Conservation (phyloP, 1,140 invertebrate species). For the Brachionus angularis region DNA sequence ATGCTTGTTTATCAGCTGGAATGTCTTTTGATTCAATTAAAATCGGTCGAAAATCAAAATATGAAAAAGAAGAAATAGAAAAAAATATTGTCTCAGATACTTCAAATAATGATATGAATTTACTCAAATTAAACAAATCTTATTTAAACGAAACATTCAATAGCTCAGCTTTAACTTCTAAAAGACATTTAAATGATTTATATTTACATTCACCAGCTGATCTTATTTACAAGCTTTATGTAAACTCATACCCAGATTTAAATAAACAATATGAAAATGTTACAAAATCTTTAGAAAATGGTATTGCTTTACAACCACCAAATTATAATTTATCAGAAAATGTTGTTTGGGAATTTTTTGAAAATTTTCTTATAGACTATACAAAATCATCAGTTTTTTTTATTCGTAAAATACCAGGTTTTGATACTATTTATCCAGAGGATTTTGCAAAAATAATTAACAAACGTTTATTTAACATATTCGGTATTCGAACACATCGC, state of each 20-base stretch:
- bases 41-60: constrained; percentile 56
- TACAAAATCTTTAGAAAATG: too few species aligned
- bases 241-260: neutral
- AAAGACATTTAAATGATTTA: too few species aligned
- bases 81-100: too few species aligned
- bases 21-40: constrained; percentile 52
- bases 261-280: neutral
- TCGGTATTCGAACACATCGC: neutral
- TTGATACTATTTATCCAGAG: neutral
- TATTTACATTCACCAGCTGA: too few species aligned
- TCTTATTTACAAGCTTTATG: too few species aligned
- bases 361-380: neutral
- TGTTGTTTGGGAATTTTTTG: neutral
- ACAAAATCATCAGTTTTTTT: neutral
- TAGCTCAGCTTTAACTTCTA: neutral
- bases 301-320: too few species aligned
- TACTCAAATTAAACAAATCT: too few species aligned
- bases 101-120: too few species aligned
- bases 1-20: constrained; percentile 51
- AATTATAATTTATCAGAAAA: too few species aligned
- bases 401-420: neutral
- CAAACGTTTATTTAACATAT: constrained; percentile 4
- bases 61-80: constrained; percentile 50
- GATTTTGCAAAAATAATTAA: neutral
- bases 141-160: too few species aligned